A percentile compares a stretch with the other conserved stretches of the same genome.
Evolutionary conservation across 2,797 vertebrate species (phyloP).

Genomic region (Manis pentadactyla): DNA sequence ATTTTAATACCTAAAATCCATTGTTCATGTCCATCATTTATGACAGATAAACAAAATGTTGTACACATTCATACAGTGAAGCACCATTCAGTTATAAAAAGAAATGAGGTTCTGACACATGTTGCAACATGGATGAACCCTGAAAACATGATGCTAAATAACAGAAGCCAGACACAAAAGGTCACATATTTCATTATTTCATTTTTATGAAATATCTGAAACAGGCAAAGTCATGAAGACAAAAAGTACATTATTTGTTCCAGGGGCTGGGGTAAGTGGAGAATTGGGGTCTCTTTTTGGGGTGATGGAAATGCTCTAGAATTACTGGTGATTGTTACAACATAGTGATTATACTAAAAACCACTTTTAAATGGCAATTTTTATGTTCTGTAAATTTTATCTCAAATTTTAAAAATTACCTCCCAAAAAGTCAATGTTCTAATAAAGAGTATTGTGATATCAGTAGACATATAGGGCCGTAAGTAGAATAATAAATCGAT

Average conservation of each 20-base stretch:
- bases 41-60: conserved; percentile 77
- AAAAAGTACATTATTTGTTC: conserved; percentile 66
- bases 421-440: conserved; percentile 48
- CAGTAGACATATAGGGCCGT: not conserved
- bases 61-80: conserved; percentile 71
- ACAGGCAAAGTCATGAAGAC: conserved; percentile 48
- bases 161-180: conserved; percentile 70
- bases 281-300: conserved; percentile 27
- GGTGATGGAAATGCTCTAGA: conserved; percentile 52
- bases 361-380: conserved; percentile 42
- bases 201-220: conserved; percentile 72
- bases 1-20: conserved; percentile 77
- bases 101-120: conserved; percentile 74
- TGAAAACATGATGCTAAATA: conserved; percentile 66
- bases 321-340: conserved; percentile 50
- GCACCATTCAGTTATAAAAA: conserved; percentile 68
- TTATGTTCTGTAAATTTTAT: conserved; percentile 19
- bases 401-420: conserved; percentile 35
- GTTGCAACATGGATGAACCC: conserved; percentile 68
- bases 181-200: conserved; percentile 72
- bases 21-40: conserved; percentile 68
- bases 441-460: conserved; percentile 59
- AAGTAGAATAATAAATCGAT: conserved; percentile 94
- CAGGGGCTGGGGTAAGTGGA: not conserved
- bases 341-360: conserved; percentile 56